A percentile compares a stretch with the other conserved stretches of the same genome.
Evolutionary conservation across 2,113 vertebrate species (phyloP).

Genomic region (Neolamprologus devosi): DNA sequence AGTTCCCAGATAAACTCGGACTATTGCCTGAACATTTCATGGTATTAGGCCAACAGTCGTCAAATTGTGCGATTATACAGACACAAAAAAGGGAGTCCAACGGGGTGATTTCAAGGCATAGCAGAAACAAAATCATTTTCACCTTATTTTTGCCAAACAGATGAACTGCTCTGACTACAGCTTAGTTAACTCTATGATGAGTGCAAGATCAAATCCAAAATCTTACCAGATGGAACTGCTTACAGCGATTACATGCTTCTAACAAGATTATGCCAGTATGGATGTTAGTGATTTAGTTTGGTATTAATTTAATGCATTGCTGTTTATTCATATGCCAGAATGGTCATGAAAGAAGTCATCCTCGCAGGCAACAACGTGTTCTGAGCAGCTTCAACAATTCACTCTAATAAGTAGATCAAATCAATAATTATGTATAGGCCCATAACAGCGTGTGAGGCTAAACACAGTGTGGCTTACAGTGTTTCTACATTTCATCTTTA

Average conservation of each 20-base stretch:
- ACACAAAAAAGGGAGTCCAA: background rate
- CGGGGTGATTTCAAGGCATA: background rate
- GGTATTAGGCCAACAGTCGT: background rate
- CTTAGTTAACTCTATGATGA: background rate
- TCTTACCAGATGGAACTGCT: constrained; percentile 2
- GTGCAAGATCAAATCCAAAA: background rate
- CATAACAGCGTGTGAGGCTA: background rate
- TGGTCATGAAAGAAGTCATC: background rate
- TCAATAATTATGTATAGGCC: background rate
- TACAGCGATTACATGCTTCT: background rate
- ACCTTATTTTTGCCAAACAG: background rate
- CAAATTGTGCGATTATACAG: background rate
- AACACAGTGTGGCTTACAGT: background rate
- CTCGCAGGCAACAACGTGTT: background rate
- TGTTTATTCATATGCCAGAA: background rate
- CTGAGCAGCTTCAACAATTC: background rate
- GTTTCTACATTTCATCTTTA: background rate
- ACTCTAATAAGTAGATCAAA: background rate
- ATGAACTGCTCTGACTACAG: background rate
- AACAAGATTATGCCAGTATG: background rate
- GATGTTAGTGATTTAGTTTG: background rate
- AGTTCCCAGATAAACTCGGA: background rate
- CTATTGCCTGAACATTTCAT: background rate
- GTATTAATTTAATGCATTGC: background rate
- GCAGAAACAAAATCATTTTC: background rate